Base-by-base conservation (phyloP, 2,888 invertebrate species). In the Oconnorella tubifera region DNA sequence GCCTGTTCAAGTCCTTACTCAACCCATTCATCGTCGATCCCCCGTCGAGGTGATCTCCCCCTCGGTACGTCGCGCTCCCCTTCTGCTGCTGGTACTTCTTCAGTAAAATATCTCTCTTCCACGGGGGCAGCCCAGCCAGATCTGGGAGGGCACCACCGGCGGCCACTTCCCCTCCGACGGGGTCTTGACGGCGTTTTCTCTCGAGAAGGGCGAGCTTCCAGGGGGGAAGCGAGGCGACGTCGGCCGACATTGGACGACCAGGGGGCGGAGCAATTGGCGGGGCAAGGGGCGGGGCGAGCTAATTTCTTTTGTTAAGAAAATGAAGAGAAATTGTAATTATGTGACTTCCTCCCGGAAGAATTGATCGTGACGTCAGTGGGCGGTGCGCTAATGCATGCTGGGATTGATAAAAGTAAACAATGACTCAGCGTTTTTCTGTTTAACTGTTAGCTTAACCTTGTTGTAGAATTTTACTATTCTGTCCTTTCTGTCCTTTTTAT, bases 181-280 rank as follows among this genome's bases (percentile, higher is more conserved):
- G 19, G 27, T 49, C 50, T 25, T 40, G 60, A 31, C 29, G 49
- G 3, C 60, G 28, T 29, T 60, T 60, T 3, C 60, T 28, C 3
- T 60, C 28, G 19, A 60, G 28, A 23, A 60, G 60, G n/a, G 48
- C 60, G n/a, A 49, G 60, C 29, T 60, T 60, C 60, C 60, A 60
- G 14, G 60, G 28, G 31, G 60, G 60, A 25, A 60, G 49, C 50
- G 60, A 29, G 29, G 60, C 27, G 23, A 49, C 50, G 2, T 59
- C 40, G 23, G 59, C 25, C 59, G 56, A 56, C 56, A 56, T 56
- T 32, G 23, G n/a, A n/a, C 53, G n/a, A n/a, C n/a, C n/a, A n/a
- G n/a, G n/a, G n/a, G n/a, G n/a, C n/a, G n/a, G n/a, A n/a, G n/a
- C n/a, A n/a, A n/a, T n/a, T n/a, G n/a, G n/a, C n/a, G n/a, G n/a